Evolutionary conservation across 2,797 vertebrate genomes (phyloP), one percentile per base, ranked within the genome.

Genomic region (Steatocranus sp.): DNA sequence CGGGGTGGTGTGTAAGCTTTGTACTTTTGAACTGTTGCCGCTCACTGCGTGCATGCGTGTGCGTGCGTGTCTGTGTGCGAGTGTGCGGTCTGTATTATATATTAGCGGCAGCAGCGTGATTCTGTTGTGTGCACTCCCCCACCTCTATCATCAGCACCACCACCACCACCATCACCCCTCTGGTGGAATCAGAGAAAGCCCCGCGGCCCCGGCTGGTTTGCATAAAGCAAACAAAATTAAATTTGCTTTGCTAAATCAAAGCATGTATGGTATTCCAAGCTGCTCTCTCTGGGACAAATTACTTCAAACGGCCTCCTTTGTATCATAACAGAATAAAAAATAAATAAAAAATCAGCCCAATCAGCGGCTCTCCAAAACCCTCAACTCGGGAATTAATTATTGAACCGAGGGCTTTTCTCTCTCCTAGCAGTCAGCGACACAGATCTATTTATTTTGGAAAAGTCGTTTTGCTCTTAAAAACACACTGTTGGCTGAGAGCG

Each of bases 141-240:
- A 87, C 91, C 91, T 86, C 88, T 89, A 92, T 89, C 92, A 96
- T 94, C 89, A 96, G 95, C 93, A 95, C 81, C 92, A 89, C 86
- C 91, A 93, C 96, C 95, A 93, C 96, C 95, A 96, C 97, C 97
- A 96, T 92, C 96, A 96, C 96, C 97, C 97, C 97, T 94, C 93
- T 93, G 90, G 93, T 94, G 92, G 93, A 95, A 94, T 95, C 93
- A 94, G 90, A 94, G 90, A 94, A 94, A 97, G 95, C 97, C 97
- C 97, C 96, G 90, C 96, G 97, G 97, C 97, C 97, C 96, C 94
- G 97, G 96, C 97, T 98, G 97, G 97, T 99, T 99, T 99, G 97
- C 98, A 99, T 99, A 99, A 99, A 98, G 98, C 98, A 99, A 99
- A 99, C 98, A 98, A 99, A 99, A 99, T 99, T 99, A 98, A 98